A percentile compares a stretch with the other conserved stretches of the same genome.
Evolutionary conservation across 2,797 vertebrate genomes (phyloP).

Genomic region (Melopsittacus undulatus): DNA sequence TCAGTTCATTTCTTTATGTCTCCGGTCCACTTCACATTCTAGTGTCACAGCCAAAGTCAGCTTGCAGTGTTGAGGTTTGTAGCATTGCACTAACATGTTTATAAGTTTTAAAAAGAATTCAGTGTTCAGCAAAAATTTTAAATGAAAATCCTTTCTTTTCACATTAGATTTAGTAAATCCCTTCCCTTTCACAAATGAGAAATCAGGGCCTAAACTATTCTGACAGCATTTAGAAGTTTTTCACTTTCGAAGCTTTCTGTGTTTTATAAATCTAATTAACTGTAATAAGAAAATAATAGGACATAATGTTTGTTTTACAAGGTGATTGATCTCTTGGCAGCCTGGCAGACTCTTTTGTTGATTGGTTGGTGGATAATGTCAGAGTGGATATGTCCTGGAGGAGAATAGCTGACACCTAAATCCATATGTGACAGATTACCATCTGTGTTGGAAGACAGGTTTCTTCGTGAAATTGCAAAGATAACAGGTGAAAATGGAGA

Average conservation of each 20-base stretch:
- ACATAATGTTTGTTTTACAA: conserved; percentile 65
- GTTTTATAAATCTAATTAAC: conserved; percentile 63
- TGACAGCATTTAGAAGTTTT: conserved; percentile 47
- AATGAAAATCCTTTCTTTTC: conserved; percentile 53
- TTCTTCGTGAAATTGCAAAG: conserved; percentile 43
- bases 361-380: conserved; percentile 66
- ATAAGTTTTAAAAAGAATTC: conserved; percentile 25
- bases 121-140: conserved; percentile 35
- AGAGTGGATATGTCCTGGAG: conserved; percentile 66
- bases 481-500: conserved; percentile 68
- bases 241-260: conserved; percentile 12
- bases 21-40: neutral
- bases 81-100: conserved; percentile 38
- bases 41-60: neutral
- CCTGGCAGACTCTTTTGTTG: conserved; percentile 56
- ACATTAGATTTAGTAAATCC: conserved; percentile 51
- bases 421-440: conserved; percentile 69
- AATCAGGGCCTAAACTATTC: conserved; percentile 30
- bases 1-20: neutral
- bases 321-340: conserved; percentile 69
- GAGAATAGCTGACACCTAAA: conserved; percentile 67
- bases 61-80: neutral
- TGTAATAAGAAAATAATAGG: conserved; percentile 68
- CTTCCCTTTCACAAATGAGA: conserved; percentile 23
- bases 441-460: conserved; percentile 58